Evolutionary conservation across 2,113 vertebrate genomes (phyloP).

Genomic region (Otis tarda): DNA sequence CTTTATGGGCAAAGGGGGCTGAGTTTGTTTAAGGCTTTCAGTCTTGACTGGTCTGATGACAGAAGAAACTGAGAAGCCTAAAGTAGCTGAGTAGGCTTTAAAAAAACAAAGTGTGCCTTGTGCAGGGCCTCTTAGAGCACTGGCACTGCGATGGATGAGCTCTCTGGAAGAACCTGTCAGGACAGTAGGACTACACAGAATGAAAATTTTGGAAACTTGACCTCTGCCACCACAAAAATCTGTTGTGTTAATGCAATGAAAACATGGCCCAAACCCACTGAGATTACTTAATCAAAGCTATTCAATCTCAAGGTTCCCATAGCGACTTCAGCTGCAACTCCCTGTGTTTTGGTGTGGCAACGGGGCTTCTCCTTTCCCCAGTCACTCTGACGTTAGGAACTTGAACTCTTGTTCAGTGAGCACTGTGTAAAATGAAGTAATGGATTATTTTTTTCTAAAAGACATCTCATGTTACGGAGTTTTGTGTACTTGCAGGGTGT

Average conservation of each 20-base stretch:
- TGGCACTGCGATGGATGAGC: fast-evolving
- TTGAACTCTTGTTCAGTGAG: not conserved
- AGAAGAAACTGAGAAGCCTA: not conserved
- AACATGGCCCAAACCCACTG: not conserved
- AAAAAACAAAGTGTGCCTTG: not conserved
- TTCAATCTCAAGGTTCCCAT: not conserved
- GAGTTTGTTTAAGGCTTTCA: not conserved
- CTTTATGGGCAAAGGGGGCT: fast-evolving
- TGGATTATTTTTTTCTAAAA: not conserved
- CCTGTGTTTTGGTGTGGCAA: fast-evolving
- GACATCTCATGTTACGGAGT: not conserved
- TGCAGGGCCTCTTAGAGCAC: not conserved
- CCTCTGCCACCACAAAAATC: not conserved
- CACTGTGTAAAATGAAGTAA: not conserved
- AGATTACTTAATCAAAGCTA: not conserved
- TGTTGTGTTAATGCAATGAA: not conserved
- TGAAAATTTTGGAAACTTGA: not conserved
- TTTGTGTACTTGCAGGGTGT: not conserved
- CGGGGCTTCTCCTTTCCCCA: fast-evolving
- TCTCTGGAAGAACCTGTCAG: not conserved
- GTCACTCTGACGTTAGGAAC: not conserved
- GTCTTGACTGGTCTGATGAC: not conserved
- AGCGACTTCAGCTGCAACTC: not conserved
- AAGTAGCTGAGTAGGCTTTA: not conserved
- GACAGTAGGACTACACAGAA: not conserved